phyloP scores from a whole-genome alignment of 2,797 vertebrate genomes.

The Darevskia mixta region DNA sequence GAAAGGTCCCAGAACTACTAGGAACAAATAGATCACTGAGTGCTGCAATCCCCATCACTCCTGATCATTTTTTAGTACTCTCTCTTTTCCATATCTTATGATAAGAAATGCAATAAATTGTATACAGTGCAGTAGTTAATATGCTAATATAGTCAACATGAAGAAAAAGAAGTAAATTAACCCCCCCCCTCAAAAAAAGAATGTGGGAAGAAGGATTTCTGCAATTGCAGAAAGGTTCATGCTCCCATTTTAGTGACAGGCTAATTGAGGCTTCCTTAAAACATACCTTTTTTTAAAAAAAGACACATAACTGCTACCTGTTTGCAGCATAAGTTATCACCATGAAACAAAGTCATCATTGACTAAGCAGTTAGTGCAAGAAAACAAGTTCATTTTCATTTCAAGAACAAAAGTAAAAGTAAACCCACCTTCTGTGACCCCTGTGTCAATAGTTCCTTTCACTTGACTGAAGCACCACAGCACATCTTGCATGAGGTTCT shows the following conservation, averaged over 20 bases:
- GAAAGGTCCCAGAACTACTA: not conserved
- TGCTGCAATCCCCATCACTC: not conserved
- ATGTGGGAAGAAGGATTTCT: not conserved
- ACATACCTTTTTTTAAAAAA: not conserved
- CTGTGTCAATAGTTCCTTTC: constrained; percentile 75
- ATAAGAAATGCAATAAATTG: not conserved
- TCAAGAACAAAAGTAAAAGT: constrained; percentile 41
- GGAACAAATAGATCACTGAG: not conserved
- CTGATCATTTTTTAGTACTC: not conserved
- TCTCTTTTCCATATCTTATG: not conserved
- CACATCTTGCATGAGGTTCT: constrained; percentile 77
- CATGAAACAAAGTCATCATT: constrained; percentile 15
- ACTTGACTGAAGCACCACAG: constrained; percentile 82
- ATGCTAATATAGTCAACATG: not conserved
- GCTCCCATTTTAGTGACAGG: constrained; percentile 21
- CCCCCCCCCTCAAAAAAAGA: not conserved
- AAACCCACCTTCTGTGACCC: constrained; percentile 78
- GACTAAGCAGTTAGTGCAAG: not conserved
- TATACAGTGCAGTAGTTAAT: not conserved
- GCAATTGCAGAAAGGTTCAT: constrained; percentile 20
- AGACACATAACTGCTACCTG: not conserved
- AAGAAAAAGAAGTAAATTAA: not conserved
- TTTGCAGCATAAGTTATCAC: constrained; percentile 22
- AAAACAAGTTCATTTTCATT: constrained; percentile 10
- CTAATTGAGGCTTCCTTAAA: constrained; percentile 17